Conservation (phyloP, 1,140 invertebrate species). For the Drepana arcuata region DNA sequence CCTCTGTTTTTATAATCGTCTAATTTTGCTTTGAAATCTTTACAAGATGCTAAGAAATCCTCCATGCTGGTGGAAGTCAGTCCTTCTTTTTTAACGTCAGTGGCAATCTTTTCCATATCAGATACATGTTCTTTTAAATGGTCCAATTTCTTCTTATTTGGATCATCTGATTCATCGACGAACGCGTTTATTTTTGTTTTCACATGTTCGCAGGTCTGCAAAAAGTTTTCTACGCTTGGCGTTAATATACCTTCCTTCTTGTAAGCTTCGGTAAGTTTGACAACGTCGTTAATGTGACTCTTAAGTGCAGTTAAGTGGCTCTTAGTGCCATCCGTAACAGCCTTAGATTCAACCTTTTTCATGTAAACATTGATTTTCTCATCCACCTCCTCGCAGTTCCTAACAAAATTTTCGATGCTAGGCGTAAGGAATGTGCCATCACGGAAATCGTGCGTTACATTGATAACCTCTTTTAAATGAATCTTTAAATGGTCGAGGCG, state of each 20-base stretch:
- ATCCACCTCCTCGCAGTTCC: constrained; percentile 14
- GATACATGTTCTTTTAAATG: constrained; percentile 18
- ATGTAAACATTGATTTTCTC: constrained; percentile 12
- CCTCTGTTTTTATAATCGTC: constrained; percentile 7
- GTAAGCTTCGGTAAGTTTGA: constrained; percentile 20
- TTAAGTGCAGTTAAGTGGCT: constrained; percentile 12
- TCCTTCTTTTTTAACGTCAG: constrained; percentile 14
- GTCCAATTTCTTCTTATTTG: constrained; percentile 14
- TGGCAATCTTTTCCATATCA: constrained; percentile 16
- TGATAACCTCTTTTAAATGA: constrained; percentile 18
- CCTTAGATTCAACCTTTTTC: constrained; percentile 2
- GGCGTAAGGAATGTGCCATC: constrained; percentile 7
- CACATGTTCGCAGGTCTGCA: constrained; percentile 17
- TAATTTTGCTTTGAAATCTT: constrained; percentile 24
- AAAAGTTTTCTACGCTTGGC: constrained; percentile 22
- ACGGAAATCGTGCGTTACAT: constrained; percentile 13
- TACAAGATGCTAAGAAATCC: constrained; percentile 18
- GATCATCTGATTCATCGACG: not conserved
- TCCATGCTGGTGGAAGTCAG: constrained; percentile 15
- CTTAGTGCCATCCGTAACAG: constrained; percentile 1
- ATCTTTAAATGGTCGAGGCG: constrained; percentile 16
- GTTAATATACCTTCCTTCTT: constrained; percentile 21
- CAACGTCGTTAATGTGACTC: constrained; percentile 20
- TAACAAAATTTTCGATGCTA: constrained; percentile 18
- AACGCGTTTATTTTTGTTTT: constrained; percentile 21